These are phyloP conservation scores for Linurgus olivaceus DNA, from an alignment of 2,797 vertebrate species.

Conservation along the genomic window DNA sequence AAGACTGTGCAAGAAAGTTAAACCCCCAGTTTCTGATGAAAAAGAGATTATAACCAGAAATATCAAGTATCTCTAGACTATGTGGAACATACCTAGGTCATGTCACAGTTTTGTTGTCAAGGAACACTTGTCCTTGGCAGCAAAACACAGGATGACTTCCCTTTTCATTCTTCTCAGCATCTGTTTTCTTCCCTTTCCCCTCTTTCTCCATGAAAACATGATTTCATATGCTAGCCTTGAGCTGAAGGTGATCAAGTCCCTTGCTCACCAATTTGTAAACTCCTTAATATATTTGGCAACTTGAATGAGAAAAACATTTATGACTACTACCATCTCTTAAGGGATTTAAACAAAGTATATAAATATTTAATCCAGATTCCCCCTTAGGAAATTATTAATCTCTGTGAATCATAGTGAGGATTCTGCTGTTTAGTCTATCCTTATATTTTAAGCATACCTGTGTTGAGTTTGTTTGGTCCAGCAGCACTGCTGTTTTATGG, in stretches of 20 bases:
- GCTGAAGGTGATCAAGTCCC: background rate
- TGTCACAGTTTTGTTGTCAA: background rate
- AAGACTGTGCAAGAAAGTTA: background rate
- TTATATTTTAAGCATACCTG: background rate
- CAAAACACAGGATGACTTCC: background rate
- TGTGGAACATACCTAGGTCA: background rate
- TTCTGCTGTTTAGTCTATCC: background rate
- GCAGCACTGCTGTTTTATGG: background rate
- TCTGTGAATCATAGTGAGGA: background rate
- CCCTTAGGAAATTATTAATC: background rate
- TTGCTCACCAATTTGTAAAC: background rate
- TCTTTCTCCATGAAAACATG: background rate
- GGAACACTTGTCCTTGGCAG: background rate
- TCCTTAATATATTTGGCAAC: fast-evolving
- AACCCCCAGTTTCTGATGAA: background rate
- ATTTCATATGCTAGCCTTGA: background rate
- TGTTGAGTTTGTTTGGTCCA: background rate
- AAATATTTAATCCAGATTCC: background rate
- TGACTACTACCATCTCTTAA: background rate
- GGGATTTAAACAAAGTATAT: background rate
- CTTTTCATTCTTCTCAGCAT: background rate
- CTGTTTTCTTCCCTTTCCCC: background rate
- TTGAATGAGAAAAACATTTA: background rate
- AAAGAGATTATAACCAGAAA: background rate
- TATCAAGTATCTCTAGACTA: background rate